phyloP scores from a whole-genome alignment of 2,113 vertebrate genomes.

The Pomatorhinus ruficollis region DNA sequence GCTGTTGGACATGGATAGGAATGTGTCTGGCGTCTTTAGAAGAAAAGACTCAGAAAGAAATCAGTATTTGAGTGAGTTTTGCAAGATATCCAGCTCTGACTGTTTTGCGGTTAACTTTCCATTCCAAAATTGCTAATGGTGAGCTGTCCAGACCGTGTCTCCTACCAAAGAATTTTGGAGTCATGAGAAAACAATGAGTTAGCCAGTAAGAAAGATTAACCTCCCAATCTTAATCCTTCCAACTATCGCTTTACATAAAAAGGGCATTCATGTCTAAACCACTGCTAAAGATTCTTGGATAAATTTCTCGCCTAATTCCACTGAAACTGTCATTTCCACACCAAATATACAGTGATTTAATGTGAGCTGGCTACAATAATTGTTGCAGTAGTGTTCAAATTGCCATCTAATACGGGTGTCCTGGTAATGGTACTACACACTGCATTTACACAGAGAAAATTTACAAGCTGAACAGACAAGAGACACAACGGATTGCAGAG shows the following conservation, averaged over 20 bases:
- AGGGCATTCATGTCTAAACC: constrained; percentile 42
- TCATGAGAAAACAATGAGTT: constrained; percentile 58
- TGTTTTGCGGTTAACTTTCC: constrained; percentile 52
- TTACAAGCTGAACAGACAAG: background rate
- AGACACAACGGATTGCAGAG: background rate
- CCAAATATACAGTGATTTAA: constrained; percentile 32
- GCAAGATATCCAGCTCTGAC: constrained; percentile 57
- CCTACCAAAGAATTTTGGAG: constrained; percentile 62
- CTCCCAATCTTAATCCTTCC: constrained; percentile 50
- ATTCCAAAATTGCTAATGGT: constrained; percentile 59
- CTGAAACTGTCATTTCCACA: constrained; percentile 14
- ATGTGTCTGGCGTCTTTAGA: constrained; percentile 57
- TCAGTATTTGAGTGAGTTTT: constrained; percentile 21
- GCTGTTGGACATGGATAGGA: constrained; percentile 56
- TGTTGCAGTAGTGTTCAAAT: background rate
- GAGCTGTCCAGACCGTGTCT: constrained; percentile 55
- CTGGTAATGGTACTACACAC: background rate
- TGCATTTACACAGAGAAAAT: background rate
- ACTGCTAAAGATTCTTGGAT: constrained; percentile 24
- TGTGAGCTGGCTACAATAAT: background rate
- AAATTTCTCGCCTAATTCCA: constrained; percentile 22
- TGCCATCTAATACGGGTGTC: background rate
- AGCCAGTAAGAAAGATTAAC: constrained; percentile 51
- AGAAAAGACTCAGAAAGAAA: constrained; percentile 43
- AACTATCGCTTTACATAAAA: constrained; percentile 30